Base-by-base conservation (phyloP, 2,113 vertebrate species). In the Ictidomys tridecemlineatus region DNA sequence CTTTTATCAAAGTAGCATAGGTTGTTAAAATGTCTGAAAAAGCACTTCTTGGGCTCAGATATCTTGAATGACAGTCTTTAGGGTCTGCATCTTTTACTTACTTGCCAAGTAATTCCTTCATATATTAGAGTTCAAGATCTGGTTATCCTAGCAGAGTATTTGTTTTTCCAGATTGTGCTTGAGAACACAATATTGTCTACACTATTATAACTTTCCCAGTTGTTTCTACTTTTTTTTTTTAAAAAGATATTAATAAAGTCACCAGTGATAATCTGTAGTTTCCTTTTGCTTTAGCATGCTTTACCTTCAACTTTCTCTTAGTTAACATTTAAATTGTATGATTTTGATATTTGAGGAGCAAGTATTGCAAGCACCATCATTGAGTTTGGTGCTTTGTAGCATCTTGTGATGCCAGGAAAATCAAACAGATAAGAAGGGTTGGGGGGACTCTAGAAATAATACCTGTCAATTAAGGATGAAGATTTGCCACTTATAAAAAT, bases 251-350 rank as follows among this genome's bases (percentile, higher is more conserved):
- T 95, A 67, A 51, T 56, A 65, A 48, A 85, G 34, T 80, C 51
- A 85, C 39, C 30, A 77, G 67, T 42, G 42, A 63, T 89, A 56
- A 17, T 79, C 24, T 80, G 1, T 30, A 80, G 17, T 58, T 51
- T 95, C 76, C n/a, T 76, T 87, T 89, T 80, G 51, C 91, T 83
- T 63, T 80, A 72, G n/a, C 13, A 0, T 91, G 37, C 72, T 91
- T 89, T 95, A 61, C 24, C 70, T 86, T 95, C 61, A 78, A 4
- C 22, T 92, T 87, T 92, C 73, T 89, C 51, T 83, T 83, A 83
- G 69, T 58, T 86, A 37, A 67, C 34, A 11, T 16, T 86, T 74
- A 56, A 53, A 18, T 70, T 82, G 12, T 45, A 0, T 74, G 18
- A 73, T 82, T 95, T 91, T 5, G 18, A 30, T 84, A 32, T 91